Percentiles rank a stretch among this genome's conserved stretches.
These are phyloP conservation scores for Drosophila pseudoobscura DNA, from an alignment of 1,140 invertebrate genomes.

Conservation along the genomic window DNA sequence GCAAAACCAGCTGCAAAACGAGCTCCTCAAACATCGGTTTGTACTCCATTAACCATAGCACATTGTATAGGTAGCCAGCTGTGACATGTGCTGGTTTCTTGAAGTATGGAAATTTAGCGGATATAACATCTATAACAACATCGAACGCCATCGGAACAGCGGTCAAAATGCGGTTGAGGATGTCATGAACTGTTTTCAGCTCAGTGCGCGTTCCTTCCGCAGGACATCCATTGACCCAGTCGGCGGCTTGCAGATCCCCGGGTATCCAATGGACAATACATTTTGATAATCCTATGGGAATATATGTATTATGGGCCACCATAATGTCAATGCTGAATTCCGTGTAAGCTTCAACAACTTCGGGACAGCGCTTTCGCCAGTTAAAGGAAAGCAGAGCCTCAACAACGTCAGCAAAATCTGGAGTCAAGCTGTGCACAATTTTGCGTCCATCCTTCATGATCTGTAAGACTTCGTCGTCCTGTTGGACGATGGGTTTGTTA, in stretches of 20 bases:
- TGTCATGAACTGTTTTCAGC: conserved; percentile 62
- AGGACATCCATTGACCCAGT: conserved; percentile 78
- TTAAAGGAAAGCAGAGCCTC: conserved; percentile 86
- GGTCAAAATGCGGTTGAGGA: conserved; percentile 66
- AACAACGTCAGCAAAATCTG: conserved; percentile 85
- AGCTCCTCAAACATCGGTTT: conserved; percentile 85
- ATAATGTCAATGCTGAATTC: conserved; percentile 87
- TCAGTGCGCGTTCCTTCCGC: conserved; percentile 62
- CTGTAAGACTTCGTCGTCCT: conserved; percentile 85
- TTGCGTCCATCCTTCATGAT: conserved; percentile 85
- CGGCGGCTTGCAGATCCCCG: conserved; percentile 43
- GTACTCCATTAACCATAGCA: conserved; percentile 87
- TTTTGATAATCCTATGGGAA: conserved; percentile 85
- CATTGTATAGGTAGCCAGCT: conserved; percentile 87
- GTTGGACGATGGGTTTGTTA: neutral
- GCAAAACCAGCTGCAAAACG: conserved; percentile 87
- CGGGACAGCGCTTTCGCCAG: conserved; percentile 84
- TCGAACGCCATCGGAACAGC: conserved; percentile 77
- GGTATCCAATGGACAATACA: conserved; percentile 85
- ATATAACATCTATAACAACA: conserved; percentile 59
- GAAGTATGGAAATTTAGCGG: conserved; percentile 86
- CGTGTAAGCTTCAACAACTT: conserved; percentile 85
- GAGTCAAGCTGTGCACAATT: conserved; percentile 85
- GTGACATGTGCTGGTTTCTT: conserved; percentile 85
- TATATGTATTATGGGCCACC: conserved; percentile 86